Conservation (phyloP, 2,797 vertebrate species). For the Neoniphon sammara region DNA sequence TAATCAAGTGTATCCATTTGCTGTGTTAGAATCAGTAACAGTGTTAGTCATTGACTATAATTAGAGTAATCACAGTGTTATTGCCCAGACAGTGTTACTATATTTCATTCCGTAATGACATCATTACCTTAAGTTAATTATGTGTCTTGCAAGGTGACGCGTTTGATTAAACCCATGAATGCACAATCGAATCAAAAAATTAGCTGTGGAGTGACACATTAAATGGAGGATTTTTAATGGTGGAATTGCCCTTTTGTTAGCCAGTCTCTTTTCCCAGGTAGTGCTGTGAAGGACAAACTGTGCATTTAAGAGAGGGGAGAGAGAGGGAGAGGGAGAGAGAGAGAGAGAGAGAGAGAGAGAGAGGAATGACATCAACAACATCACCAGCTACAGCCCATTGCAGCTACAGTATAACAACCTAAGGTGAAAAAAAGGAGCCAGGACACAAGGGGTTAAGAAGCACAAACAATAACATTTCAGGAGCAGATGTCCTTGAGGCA, state of each 20-base stretch:
- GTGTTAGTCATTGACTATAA: constrained; percentile 67
- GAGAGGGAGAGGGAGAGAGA: constrained; percentile 9
- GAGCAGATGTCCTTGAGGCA: constrained; percentile 95
- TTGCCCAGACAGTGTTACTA: constrained; percentile 61
- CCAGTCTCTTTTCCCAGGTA: constrained; percentile 53
- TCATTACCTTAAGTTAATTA: constrained; percentile 76
- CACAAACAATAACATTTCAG: constrained; percentile 89
- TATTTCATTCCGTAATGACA: constrained; percentile 72
- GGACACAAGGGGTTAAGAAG: constrained; percentile 84
- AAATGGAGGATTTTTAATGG: constrained; percentile 58
- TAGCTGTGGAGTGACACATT: constrained; percentile 41
- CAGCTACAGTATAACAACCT: constrained; percentile 34
- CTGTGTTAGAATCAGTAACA: constrained; percentile 58
- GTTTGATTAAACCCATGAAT: constrained; percentile 74
- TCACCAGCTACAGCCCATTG: background rate
- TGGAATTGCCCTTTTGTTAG: constrained; percentile 47
- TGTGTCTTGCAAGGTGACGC: constrained; percentile 64
- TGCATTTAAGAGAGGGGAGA: constrained; percentile 28
- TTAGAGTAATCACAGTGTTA: constrained; percentile 68
- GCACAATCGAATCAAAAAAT: constrained; percentile 73
- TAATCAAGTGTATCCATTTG: constrained; percentile 63
- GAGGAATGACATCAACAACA: constrained; percentile 15
- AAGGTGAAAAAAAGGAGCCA: constrained; percentile 43
- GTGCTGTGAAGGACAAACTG: constrained; percentile 60
- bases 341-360: constrained; percentile 16